phyloP scores from a whole-genome alignment of 2,113 vertebrate genomes.

The Hirundichthys speculiger region DNA sequence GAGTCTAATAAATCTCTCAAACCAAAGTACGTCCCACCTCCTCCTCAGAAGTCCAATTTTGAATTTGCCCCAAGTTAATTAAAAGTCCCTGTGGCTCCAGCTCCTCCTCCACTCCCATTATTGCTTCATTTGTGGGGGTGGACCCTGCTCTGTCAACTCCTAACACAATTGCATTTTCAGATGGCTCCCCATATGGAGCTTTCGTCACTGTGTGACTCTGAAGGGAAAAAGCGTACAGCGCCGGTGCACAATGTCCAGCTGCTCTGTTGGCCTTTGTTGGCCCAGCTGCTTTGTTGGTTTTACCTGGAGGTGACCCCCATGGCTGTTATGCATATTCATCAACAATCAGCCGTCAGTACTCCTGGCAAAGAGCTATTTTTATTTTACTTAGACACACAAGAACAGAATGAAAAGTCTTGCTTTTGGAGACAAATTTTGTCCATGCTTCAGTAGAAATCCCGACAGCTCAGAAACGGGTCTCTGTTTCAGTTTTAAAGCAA shows the following conservation, averaged over 20 bases:
- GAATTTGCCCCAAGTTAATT: constrained; percentile 45
- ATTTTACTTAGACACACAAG: constrained; percentile 28
- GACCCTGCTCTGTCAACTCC: constrained; percentile 69
- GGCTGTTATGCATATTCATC: constrained; percentile 74
- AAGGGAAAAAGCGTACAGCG: constrained; percentile 44
- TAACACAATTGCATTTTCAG: constrained; percentile 77
- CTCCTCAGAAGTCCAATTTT: constrained; percentile 33
- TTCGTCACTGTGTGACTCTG: constrained; percentile 52
- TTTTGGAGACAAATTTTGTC: not conserved
- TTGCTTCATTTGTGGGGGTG: constrained; percentile 48
- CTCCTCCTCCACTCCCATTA: constrained; percentile 39
- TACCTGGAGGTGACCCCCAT: constrained; percentile 76
- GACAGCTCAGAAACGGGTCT: not conserved
- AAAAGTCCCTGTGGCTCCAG: constrained; percentile 33
- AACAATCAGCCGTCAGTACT: constrained; percentile 48
- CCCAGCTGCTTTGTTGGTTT: constrained; percentile 72
- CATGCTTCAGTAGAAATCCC: not conserved
- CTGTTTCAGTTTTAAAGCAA: too few relatives aligned
- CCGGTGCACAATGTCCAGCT: constrained; percentile 68
- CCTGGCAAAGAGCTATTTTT: constrained; percentile 65
- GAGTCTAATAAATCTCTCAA: constrained; percentile 16
- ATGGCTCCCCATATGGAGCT: constrained; percentile 71
- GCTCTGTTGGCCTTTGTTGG: constrained; percentile 60
- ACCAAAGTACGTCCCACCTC: constrained; percentile 19
- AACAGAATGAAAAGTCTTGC: constrained; percentile 32